phyloP scores from a whole-genome alignment of 2,888 invertebrate species.

The Lysandra bellargus region DNA sequence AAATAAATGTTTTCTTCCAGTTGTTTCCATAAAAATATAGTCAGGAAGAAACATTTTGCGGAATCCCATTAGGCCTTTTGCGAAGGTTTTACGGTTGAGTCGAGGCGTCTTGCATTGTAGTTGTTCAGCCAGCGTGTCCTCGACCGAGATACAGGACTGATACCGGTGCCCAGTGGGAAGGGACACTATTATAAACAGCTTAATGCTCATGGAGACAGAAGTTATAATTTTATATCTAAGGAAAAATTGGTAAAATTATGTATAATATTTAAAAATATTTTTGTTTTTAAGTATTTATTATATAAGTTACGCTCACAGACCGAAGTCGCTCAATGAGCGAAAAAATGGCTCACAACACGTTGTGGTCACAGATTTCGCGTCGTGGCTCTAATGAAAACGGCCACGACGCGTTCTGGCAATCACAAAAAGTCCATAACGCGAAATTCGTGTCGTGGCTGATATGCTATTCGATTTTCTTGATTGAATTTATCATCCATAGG shows the following conservation, averaged over 20 bases:
- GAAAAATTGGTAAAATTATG: neutral
- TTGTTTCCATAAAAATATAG: neutral
- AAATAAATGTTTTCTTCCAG: neutral
- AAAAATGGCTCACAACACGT: too few relatives aligned
- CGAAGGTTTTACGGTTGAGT: constrained; percentile 23
- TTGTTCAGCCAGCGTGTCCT: constrained; percentile 26
- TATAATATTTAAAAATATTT: neutral
- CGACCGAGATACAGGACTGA: constrained; percentile 15
- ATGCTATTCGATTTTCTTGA: too few relatives aligned
- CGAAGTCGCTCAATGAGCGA: too few relatives aligned
- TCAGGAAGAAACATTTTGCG: neutral
- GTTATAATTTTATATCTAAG: neutral
- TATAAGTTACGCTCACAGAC: too few relatives aligned
- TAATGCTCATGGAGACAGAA: neutral
- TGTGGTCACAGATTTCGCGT: too few relatives aligned
- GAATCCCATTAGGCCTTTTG: constrained; percentile 42
- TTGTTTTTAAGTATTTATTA: neutral
- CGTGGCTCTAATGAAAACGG: too few relatives aligned
- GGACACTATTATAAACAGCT: neutral
- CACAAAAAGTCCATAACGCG: too few relatives aligned
- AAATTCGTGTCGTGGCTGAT: too few relatives aligned
- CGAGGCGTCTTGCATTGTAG: constrained; percentile 19
- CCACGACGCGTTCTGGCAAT: too few relatives aligned
- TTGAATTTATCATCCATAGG: too few relatives aligned
- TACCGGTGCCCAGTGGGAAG: neutral